These are phyloP conservation scores for Vidua macroura DNA, from an alignment of 2,113 vertebrate genomes.

Conservation along the genomic window DNA sequence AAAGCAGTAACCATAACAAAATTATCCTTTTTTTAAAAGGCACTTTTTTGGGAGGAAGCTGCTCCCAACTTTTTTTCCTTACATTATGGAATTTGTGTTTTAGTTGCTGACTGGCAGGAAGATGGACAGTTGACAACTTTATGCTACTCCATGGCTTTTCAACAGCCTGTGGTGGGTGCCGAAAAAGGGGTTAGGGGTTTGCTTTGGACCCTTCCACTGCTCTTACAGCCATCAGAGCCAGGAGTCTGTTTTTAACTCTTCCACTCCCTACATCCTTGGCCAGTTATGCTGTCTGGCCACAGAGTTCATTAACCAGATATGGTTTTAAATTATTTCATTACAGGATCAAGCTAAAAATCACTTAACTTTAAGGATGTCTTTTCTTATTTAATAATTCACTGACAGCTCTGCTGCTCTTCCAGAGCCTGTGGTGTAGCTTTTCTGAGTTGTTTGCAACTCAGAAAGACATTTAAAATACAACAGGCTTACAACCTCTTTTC, in stretches of 20 bases:
- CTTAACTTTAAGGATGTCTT: neutral
- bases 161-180: fast-evolving
- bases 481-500: neutral
- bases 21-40: neutral
- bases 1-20: constrained; percentile 42
- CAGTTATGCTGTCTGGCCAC: neutral
- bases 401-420: neutral
- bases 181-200: neutral
- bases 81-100: neutral
- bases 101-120: neutral
- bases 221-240: neutral
- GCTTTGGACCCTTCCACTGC: neutral
- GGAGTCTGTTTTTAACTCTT: neutral
- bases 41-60: neutral
- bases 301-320: neutral
- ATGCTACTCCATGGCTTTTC: neutral
- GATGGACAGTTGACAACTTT: neutral
- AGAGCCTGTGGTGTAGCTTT: neutral
- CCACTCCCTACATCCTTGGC: neutral
- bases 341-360: constrained; percentile 16
- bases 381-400: neutral
- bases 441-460: neutral
- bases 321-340: neutral
- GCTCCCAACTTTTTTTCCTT: neutral
- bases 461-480: neutral